Evolutionary conservation across 2,888 invertebrate genomes (phyloP), one percentile per base, ranked within the genome.

Genomic region (Slavum lentiscoides): DNA sequence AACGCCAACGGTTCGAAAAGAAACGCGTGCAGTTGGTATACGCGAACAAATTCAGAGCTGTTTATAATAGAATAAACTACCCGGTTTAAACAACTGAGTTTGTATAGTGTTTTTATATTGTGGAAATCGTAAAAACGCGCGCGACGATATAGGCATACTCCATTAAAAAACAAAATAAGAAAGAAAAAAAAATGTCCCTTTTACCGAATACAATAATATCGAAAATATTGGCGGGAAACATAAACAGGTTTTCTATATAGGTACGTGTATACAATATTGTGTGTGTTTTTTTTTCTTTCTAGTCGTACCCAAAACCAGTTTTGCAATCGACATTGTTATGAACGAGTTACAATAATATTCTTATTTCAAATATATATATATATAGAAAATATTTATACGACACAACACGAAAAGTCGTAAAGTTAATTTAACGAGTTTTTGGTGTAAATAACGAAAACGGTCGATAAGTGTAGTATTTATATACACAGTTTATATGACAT

Each of bases 201-300:
- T 55, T 55, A n/a, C 55, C 0, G 4, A 43, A 55, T 19, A 23
- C 21, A 39, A 23, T n/a, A n/a, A n/a, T 55, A 39, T 58, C 61
- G 11, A 64, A 64, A 64, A 64, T 80, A 80, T 80, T 80, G 80
- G 70, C 80, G 70, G 80, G 80, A 80, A 80, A 80, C 58, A 37
- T 49, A 72, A 77, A 70, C 55, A 39, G 53, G 70, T 69, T 69
- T 69, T 49, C 39, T 21, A 37, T 53, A 21, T 19, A 4, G n/a
- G n/a, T n/a, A n/a, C n/a, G n/a, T n/a, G n/a, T n/a, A n/a, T n/a
- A n/a, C n/a, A n/a, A n/a, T 58, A 64, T 55, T 30, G 55, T 43
- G 30, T 30, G 23, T 73, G 61, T 72, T 6, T 43, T 43, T 43
- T 43, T 43, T 43, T 43, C 6, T 6, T 6, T 43, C 61, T 62